Evolutionary conservation across 2,113 vertebrate species (phyloP), one percentile per base, ranked within the genome.

Genomic region (Epinephelus moara): DNA sequence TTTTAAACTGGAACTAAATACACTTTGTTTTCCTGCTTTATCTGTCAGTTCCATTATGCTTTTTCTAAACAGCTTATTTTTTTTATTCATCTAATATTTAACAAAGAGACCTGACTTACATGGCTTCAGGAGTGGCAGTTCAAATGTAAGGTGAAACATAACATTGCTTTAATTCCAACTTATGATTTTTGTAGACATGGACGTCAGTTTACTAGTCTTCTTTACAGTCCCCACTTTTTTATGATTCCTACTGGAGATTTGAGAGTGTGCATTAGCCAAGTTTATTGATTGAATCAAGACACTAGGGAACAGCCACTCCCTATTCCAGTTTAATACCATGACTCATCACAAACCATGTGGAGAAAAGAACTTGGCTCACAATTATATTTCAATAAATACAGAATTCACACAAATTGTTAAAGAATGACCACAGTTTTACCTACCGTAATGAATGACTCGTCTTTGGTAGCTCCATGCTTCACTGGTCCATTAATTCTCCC

Each of bases 401-500:
- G 17, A 47, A 33, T 0, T 3, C 4, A 40, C 4, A 52, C 1
- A 42, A 15, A n/a, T 18, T 47, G 27, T 52, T 45, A 0, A 68
- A 45, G 17, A 70, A 33, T 21, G 1, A 14, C 0, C 1, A 37
- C 2, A 18, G 18, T 55, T 72, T 17, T 25, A 62, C 85, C 25
- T 94, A 99, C 98, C 96, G 91, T 92, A 67, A 99, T 82, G 53
- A 99, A 95, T 6, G 95, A 90, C 30, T 94, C 96, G 30, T 95
- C 95, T 1, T 95, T 96, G 67, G 96, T 97, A 37, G 95, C 61
- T 59, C 97, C 97, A 42, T 99, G 98, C 70, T 95, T 96, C 56
- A 99, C 93, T 0, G 97, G 96, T 37, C 97, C 97, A 3, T 96
- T 94, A 95, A 99, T 94, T 68, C 95, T 96, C 13, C 98, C 98